Base-by-base conservation (phyloP, 2,888 invertebrate genomes). In the Liposcelis brunnea region DNA sequence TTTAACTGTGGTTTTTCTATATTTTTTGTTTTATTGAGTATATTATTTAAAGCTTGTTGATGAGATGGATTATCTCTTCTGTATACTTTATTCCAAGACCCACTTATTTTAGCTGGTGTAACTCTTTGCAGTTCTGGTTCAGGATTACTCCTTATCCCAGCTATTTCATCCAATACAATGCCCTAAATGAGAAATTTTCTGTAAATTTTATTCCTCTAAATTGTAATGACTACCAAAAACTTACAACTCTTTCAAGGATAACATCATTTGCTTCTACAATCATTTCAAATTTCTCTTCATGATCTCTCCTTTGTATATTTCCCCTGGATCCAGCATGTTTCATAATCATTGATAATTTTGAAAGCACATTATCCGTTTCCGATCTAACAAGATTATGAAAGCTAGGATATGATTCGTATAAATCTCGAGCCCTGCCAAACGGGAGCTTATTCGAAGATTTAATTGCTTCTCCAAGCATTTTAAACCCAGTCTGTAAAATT, bases 251-350 rank as follows among this genome's bases (percentile, higher is more conserved):
- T 58, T 93, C 91, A 42, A 91, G 64, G 48, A 90, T 71, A 40
- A 72, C 68, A 63, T 93, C 91, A 64, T 89, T 91, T 11, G 77
- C 75, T 55, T 90, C 89, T 19, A 80, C 67, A 10, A 93, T 58
- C 53, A 82, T 69, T 49, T 91, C 90, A 54, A 78, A 75, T 57
- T 77, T 74, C 51, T 79, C 78, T 43, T 79, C 77, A 1, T 67
- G 52, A 47, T 72, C 71, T 18, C 72, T 61, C 31, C 63, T 63
- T 50, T 63, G 64, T 48, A 79, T 69, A 49, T 71, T 75, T 8
- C 68, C 70, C 42, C 66, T 64, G 11, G 75, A 58, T 31, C 74
- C 70, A 49, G 74, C 68, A 48, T 67, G 61, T 52, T 66, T 61
- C 50, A 80, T 53, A 53, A 74, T 61, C 57, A 67, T 58, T 52